phyloP scores from a whole-genome alignment of 2,888 invertebrate genomes.

The Erynnis tages region DNA sequence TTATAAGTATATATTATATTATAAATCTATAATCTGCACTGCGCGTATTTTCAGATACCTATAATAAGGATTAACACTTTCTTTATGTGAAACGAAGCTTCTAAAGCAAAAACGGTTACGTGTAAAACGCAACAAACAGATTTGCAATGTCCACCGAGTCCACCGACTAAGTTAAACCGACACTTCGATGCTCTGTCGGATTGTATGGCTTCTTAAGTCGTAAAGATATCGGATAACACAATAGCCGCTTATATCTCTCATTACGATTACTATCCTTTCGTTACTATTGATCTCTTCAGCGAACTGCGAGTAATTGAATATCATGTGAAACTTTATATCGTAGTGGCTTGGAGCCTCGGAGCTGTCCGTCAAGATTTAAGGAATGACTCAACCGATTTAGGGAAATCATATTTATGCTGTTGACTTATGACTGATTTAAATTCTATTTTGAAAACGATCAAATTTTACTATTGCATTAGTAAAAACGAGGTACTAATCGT shows the following conservation, averaged over 20 bases:
- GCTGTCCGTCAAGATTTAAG: constrained; percentile 27
- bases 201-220: constrained; percentile 77
- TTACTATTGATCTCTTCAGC: constrained; percentile 38
- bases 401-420: constrained; percentile 15
- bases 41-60: too few species aligned
- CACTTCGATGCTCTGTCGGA: constrained; percentile 66
- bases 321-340: constrained; percentile 27
- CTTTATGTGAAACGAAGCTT: neutral
- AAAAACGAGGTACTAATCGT: too few species aligned
- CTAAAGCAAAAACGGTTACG: constrained; percentile 2
- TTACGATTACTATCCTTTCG: constrained; percentile 47
- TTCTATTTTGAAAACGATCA: neutral
- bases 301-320: constrained; percentile 28
- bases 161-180: constrained; percentile 67
- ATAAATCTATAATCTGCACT: too few species aligned
- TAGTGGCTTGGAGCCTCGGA: constrained; percentile 15
- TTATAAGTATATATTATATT: too few species aligned
- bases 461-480: neutral
- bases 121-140: constrained; percentile 32
- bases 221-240: constrained; percentile 77
- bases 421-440: too few species aligned
- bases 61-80: too few species aligned
- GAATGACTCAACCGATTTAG: constrained; percentile 23
- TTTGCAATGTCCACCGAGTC: constrained; percentile 59
- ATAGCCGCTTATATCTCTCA: constrained; percentile 71